Base-by-base conservation (phyloP, 2,797 vertebrate genomes). In the Sciaenops ocellatus region DNA sequence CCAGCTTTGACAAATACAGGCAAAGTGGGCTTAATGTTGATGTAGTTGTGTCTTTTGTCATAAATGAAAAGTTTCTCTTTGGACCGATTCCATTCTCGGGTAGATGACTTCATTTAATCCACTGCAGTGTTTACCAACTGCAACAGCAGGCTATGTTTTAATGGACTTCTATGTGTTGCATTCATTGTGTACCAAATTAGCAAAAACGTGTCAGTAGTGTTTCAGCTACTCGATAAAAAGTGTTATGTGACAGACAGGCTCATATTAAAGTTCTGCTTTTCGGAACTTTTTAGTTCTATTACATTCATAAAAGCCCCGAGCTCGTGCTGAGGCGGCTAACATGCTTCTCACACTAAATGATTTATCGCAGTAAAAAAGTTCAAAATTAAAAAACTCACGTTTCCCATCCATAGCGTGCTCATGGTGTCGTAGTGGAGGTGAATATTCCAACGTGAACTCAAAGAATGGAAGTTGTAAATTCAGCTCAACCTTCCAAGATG, bases 321-420 rank as follows among this genome's bases (percentile, higher is more conserved):
- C 47, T 59, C 4, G 6, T 15, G 7, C 0, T 1, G 3, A 38
- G 3, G 0, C 13, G 44, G 57, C 79, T 59, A 71, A 46, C 59
- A 28, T 2, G 5, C 1, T 26, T 20, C 0, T 51, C 10, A 47
- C 10, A 28, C 3, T 12, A 4, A 17, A 9, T 9, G 1, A 41
- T 10, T 28, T 4, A 4, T 8, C 0, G 11, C 3, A 5, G 26
- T 28, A 17, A 13, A 28, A 52, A 30, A 52, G 7, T 22, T 13
- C 4, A 69, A 18, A 56, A 38, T 38, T 18, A 1, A 47, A 51
- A 0, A 66, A 91, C 94, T 94, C 55, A 95, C 94, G 75, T 95
- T 95, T 0, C 94, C 94, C 94, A 95, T 95, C 94, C 94, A 95
- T 48, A 95, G 67, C 11, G 93, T 94, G 67, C 93, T 94, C 94